Evolutionary conservation across 2,797 vertebrate genomes (phyloP).

Genomic region (Buphagus erythrorhynchus): DNA sequence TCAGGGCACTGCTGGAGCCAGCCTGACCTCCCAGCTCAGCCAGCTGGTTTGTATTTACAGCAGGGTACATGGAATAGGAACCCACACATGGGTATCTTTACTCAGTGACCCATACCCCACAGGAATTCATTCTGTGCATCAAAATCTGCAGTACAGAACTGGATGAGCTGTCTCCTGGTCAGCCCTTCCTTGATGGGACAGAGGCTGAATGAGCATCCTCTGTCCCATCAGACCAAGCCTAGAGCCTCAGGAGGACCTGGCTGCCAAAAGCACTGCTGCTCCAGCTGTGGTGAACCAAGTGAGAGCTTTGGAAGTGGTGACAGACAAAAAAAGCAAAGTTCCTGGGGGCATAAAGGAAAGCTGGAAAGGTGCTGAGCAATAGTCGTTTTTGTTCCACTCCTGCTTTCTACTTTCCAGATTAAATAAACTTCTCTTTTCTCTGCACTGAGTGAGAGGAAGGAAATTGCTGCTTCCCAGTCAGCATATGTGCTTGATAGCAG

Average conservation of each 20-base stretch:
- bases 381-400: neutral
- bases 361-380: accelerated
- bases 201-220: neutral
- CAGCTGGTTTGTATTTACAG: neutral
- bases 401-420: neutral
- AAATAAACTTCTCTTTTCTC: neutral
- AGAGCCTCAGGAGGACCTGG: neutral
- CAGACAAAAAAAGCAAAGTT: neutral
- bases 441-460: neutral
- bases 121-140: neutral
- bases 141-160: neutral
- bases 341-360: neutral
- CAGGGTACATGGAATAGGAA: neutral
- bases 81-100: neutral
- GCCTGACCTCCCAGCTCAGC: neutral
- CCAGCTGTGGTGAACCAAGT: neutral
- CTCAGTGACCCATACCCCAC: neutral
- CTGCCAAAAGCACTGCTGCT: neutral
- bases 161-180: neutral
- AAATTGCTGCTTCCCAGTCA: neutral
- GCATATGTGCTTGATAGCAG: neutral
- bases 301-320: neutral
- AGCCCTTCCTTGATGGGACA: too few species aligned
- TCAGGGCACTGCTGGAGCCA: neutral
- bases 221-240: neutral